These are phyloP conservation scores for Pygoscelis adeliae DNA, from an alignment of 2,113 vertebrate species.

Conservation along the genomic window DNA sequence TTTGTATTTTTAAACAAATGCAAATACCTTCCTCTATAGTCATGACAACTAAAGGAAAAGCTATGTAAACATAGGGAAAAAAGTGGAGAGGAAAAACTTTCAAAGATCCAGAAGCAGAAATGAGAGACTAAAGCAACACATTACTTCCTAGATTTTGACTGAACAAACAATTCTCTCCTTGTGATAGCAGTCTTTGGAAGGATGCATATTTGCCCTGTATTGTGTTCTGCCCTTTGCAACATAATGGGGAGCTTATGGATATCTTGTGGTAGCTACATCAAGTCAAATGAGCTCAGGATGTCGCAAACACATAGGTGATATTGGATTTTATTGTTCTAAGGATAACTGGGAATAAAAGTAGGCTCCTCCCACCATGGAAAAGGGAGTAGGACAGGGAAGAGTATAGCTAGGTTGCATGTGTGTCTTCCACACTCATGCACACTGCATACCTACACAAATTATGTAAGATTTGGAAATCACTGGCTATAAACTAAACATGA, in stretches of 20 bases:
- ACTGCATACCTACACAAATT: not conserved
- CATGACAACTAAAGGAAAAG: too few relatives aligned
- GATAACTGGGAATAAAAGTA: not conserved
- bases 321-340: not conserved
- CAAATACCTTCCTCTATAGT: too few relatives aligned
- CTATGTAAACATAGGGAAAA: not conserved
- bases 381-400: not conserved
- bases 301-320: not conserved
- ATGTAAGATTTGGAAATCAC: not conserved
- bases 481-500: not conserved
- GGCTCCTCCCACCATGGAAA: not conserved
- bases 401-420: not conserved
- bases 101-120: not conserved
- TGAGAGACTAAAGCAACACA: not conserved
- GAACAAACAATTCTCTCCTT: not conserved
- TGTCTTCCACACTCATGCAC: not conserved
- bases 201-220: not conserved
- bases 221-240: not conserved
- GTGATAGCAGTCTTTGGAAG: not conserved
- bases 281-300: not conserved
- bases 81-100: not conserved
- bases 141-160: not conserved
- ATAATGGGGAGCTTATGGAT: not conserved
- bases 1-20: not conserved
- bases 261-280: not conserved